phyloP scores from a whole-genome alignment of 2,797 vertebrate genomes.

The Hypotaenidia okinawae region DNA sequence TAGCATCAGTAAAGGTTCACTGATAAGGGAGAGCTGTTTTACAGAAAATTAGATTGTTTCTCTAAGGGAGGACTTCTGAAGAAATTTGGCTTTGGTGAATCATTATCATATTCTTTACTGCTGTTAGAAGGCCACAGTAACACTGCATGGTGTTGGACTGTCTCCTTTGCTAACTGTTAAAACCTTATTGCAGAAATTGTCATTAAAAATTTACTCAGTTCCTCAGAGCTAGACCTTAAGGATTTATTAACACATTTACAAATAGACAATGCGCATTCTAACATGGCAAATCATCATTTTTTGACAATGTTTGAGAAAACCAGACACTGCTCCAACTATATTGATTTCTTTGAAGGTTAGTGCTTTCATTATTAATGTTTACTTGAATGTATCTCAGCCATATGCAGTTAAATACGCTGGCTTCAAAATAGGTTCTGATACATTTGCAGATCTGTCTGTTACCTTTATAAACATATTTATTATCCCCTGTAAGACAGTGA shows the following conservation, averaged over 20 bases:
- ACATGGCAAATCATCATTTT: neutral
- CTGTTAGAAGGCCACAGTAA: neutral
- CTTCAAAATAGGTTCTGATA: slow-evolving; percentile 35
- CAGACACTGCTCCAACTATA: slow-evolving; percentile 3
- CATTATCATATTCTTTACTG: neutral
- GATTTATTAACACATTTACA: neutral
- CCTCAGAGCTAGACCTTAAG: neutral
- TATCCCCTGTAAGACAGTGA: slow-evolving; percentile 40
- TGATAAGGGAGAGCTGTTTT: neutral
- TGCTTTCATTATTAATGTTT: slow-evolving; percentile 60
- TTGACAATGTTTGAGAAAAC: slow-evolving; percentile 32
- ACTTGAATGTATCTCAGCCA: neutral
- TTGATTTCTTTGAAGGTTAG: slow-evolving; percentile 54
- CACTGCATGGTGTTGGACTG: neutral
- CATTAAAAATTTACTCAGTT: neutral
- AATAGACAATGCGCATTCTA: neutral
- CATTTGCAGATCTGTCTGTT: slow-evolving; percentile 26
- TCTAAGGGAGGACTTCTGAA: neutral
- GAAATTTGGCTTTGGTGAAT: neutral
- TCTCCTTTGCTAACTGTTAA: neutral
- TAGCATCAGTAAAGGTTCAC: neutral
- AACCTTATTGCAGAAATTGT: neutral
- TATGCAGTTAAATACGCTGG: slow-evolving; percentile 13
- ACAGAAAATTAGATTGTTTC: neutral
- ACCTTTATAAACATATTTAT: slow-evolving; percentile 61